A percentile compares a stretch with the other conserved stretches of the same genome.
Evolutionary conservation across 2,797 vertebrate species (phyloP).

Genomic region (Bradypus variegatus): DNA sequence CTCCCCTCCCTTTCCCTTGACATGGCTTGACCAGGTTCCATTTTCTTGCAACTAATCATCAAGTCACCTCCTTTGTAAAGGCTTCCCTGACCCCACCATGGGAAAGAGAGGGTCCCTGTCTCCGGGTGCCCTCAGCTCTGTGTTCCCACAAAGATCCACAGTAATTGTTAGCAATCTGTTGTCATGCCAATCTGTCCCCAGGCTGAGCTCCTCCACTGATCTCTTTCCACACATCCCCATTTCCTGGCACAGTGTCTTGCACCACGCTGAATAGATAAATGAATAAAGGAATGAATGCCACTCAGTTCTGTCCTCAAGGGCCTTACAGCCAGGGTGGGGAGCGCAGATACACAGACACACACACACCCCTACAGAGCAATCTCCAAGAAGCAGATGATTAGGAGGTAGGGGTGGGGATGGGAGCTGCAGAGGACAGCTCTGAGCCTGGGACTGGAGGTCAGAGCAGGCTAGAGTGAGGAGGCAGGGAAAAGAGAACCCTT

Average conservation of each 20-base stretch:
- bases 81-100: neutral
- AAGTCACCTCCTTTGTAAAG: neutral
- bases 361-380: neutral
- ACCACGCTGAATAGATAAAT: neutral
- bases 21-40: neutral
- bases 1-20: neutral
- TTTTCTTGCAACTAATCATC: neutral
- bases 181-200: neutral
- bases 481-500: neutral
- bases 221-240: neutral
- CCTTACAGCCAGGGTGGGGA: neutral
- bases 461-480: neutral
- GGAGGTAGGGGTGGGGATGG: neutral
- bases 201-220: neutral
- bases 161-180: fast-evolving
- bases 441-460: neutral
- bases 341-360: neutral
- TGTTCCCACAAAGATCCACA: neutral
- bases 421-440: neutral
- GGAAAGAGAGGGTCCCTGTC: neutral
- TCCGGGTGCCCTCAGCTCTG: neutral
- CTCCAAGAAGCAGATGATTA: neutral
- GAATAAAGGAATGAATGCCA: neutral
- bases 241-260: neutral
- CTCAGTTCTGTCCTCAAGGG: neutral